Base-by-base conservation (phyloP, 37 sponge, comb jelly and placozoan species). In the Agelas oroides region DNA sequence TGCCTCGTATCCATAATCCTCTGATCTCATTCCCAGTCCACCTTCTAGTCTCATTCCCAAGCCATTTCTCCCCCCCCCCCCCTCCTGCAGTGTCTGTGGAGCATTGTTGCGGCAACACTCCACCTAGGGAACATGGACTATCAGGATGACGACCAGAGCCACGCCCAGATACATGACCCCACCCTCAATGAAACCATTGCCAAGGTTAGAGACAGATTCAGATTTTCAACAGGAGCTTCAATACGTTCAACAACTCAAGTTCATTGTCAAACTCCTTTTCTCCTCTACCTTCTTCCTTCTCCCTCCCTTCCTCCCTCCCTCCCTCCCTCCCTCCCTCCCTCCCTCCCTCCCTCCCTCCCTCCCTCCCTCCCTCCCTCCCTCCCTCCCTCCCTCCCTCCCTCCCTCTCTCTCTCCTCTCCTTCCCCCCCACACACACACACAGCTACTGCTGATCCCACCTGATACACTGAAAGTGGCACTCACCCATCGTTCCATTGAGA, bases 401-500 rank as follows among this genome's bases (percentile, higher is more conserved):
- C 8, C 46, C 46, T 8, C n/a, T 16, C 71, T 16, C 34, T 5
- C 31, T 16, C 34, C 33, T 8, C 17, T 24, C 34, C 19, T 23
- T 64, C 30, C 28, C 59, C 53, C 54, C 37, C 59, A 14, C 28
- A 0, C 67, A 27, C 66, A 89, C 28, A 0, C 67, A 27, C 66
- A 93, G 94, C 71, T 93, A 38, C 25, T 86, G 39, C 59, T 57
- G 5, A 86, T 82, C 40, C 55, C 84, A 16, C 27, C 17, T 25
- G 75, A 84, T 24, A 87, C 83, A 18, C 52, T 94, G 28, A 78
- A 70, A n/a, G 16, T 28, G 3, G 82, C 84, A 5, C 77, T 94
- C 53, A 95, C 92, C 27, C 86, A 91, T 57, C 91, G 91, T 66
- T 90, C 92, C 37, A 74, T 95, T 17, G 95, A 90, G 59, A 92